phyloP scores from a whole-genome alignment of 1,140 invertebrate genomes.

The Diprion similis region DNA sequence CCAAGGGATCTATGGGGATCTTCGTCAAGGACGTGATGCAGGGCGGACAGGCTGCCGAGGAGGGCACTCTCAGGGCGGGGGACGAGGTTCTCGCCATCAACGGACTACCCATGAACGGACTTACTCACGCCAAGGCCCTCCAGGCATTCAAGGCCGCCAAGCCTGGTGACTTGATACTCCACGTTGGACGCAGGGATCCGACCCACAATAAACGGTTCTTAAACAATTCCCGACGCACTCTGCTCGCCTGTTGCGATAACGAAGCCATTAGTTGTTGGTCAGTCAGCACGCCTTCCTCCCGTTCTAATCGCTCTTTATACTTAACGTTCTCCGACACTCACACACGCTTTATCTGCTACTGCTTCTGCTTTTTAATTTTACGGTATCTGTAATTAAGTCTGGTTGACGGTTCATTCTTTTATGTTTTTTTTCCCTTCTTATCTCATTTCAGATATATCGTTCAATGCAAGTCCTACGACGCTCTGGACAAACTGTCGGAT shows the following conservation, averaged over 20 bases:
- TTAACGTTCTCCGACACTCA: neutral
- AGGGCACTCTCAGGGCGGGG: constrained; percentile 66
- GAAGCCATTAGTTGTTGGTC: constrained; percentile 34
- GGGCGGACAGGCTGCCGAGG: constrained; percentile 72
- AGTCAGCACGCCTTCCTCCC: constrained; percentile 44
- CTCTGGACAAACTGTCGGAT: constrained; percentile 46
- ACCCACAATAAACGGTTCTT: constrained; percentile 55
- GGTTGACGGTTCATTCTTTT: neutral
- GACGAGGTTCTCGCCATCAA: constrained; percentile 77
- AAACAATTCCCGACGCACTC: constrained; percentile 27
- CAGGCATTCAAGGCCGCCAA: constrained; percentile 70
- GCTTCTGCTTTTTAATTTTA: constrained; percentile 1
- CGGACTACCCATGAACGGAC: constrained; percentile 64
- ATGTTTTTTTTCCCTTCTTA: constrained; percentile 3
- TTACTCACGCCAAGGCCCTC: constrained; percentile 72
- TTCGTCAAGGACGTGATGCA: constrained; percentile 76
- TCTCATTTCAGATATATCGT: constrained; percentile 43
- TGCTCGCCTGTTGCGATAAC: constrained; percentile 28
- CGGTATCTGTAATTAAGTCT: neutral
- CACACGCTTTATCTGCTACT: neutral
- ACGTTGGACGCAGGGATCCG: constrained; percentile 63
- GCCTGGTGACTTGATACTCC: constrained; percentile 68
- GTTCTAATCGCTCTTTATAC: constrained; percentile 24
- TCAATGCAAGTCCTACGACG: constrained; percentile 53
- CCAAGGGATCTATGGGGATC: constrained; percentile 73